Evolutionary conservation across 1,140 invertebrate genomes (phyloP), one percentile per base, ranked within the genome.

Genomic region (Achroia grisella): DNA sequence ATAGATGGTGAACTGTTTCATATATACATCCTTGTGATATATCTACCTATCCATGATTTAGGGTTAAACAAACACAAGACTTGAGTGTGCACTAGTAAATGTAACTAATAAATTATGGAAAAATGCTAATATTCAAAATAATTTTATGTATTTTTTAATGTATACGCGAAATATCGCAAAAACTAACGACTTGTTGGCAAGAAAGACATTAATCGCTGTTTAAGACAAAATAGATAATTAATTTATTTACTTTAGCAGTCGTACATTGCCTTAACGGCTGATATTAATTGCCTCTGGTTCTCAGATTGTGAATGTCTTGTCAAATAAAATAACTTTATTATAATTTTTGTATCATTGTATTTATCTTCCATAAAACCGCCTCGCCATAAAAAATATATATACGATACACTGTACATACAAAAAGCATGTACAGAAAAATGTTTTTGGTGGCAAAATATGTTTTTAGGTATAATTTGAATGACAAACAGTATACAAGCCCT

Each of bases 221-320:
- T 74, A 71, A 72, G 67, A 62, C 62, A 44, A 62, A 62, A 70
- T 68, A 64, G 59, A 71, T 66, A 67, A 74, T 71, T 78, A 68
- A 77, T 72, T 81, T 76, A 78, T 77, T 78, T 80, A 76, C 65
- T 72, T 56, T 64, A 72, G 62, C 63, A 67, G 71, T 69, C 60
- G 65, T 68, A 69, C 69, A 77, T 75, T 78, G 71, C 73, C 70
- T 79, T 78, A 76, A 74, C 70, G 67, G 62, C 71, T 75, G 56
- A 77, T 70, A 67, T 75, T 68, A 76, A 71, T 63, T 63, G 71
- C 71, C 64, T 64, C 60, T 65, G 67, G 55, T 65, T 76, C 72
- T 80, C 68, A 76, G 60, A 80, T 81, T 81, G 74, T 81, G 67
- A 72, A 76, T 74, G 70, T 80, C 73, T 80, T 80, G 76, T 80